phyloP scores from a whole-genome alignment of 2,797 vertebrate species.

The Parauchenoglanis punctatus region DNA sequence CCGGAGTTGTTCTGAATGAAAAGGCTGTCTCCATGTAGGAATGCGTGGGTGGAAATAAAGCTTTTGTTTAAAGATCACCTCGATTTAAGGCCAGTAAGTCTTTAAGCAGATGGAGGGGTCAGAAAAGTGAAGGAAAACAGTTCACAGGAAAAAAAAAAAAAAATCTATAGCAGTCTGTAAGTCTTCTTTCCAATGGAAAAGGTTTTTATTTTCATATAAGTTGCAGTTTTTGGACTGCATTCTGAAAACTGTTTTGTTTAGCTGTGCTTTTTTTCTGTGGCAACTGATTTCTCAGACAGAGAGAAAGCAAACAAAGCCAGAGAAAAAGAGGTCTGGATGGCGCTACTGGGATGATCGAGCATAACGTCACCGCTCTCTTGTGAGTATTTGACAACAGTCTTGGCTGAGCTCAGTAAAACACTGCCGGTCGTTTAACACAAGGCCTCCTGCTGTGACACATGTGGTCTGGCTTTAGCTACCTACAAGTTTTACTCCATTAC shows the following conservation, averaged over 20 bases:
- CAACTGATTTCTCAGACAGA: conserved; percentile 1
- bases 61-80: conserved; percentile 72
- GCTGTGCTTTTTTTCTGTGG: not conserved
- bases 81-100: conserved; percentile 68
- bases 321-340: conserved; percentile 18
- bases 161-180: not conserved
- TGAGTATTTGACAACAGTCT: conserved; percentile 56
- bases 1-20: conserved; percentile 69
- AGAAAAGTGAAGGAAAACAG: conserved; percentile 19
- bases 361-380: not conserved
- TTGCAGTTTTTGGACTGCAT: not conserved
- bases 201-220: not conserved
- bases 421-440: conserved; percentile 65
- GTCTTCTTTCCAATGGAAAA: not conserved
- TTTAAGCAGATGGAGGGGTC: conserved; percentile 65
- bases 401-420: conserved; percentile 68
- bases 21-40: conserved; percentile 61
- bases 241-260: not conserved
- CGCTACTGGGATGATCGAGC: conserved; percentile 15
- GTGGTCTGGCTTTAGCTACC: conserved; percentile 59
- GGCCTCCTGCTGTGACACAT: conserved; percentile 61
- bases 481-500: not conserved
- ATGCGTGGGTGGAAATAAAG: conserved; percentile 70
- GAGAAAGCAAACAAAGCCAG: conserved; percentile 13
- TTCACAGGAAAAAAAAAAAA: conserved; percentile 25